A percentile compares a stretch with the other conserved stretches of the same genome.
phyloP scores from a whole-genome alignment of 2,888 invertebrate genomes.

The Exephanes ischioxanthus region DNA sequence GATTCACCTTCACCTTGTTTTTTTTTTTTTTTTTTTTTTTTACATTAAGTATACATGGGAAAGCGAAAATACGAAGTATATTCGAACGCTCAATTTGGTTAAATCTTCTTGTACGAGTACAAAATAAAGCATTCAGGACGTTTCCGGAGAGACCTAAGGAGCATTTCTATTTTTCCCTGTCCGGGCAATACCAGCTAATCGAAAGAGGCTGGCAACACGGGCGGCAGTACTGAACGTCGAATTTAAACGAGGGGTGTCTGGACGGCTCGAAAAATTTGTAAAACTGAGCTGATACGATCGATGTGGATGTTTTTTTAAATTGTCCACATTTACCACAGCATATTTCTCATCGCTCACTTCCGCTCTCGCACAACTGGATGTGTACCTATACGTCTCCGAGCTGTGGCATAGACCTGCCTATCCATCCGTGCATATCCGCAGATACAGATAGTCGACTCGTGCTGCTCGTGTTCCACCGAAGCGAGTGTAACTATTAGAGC shows the following conservation, averaged over 20 bases:
- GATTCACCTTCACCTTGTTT: too few relatives aligned
- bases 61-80: too few relatives aligned
- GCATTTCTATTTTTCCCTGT: too few relatives aligned
- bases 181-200: too few relatives aligned
- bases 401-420: slow-evolving; percentile 70
- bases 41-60: too few relatives aligned
- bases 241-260: background rate
- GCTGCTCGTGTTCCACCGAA: slow-evolving; percentile 61
- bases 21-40: too few relatives aligned
- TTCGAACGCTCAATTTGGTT: too few relatives aligned
- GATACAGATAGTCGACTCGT: slow-evolving; percentile 73
- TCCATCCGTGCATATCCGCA: slow-evolving; percentile 72
- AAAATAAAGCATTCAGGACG: too few relatives aligned
- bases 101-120: too few relatives aligned
- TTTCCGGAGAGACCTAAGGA: too few relatives aligned
- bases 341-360: slow-evolving; percentile 32
- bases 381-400: slow-evolving; percentile 60
- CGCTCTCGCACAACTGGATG: slow-evolving; percentile 57
- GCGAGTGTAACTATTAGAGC: slow-evolving; percentile 82
- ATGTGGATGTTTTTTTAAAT: background rate
- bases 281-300: background rate
- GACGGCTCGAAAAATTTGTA: background rate
- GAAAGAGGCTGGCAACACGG: too few relatives aligned
- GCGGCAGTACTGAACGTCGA: too few relatives aligned
- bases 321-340: background rate